Conservation (phyloP, 2,113 vertebrate species). For the Tetraodon nigroviridis region DNA sequence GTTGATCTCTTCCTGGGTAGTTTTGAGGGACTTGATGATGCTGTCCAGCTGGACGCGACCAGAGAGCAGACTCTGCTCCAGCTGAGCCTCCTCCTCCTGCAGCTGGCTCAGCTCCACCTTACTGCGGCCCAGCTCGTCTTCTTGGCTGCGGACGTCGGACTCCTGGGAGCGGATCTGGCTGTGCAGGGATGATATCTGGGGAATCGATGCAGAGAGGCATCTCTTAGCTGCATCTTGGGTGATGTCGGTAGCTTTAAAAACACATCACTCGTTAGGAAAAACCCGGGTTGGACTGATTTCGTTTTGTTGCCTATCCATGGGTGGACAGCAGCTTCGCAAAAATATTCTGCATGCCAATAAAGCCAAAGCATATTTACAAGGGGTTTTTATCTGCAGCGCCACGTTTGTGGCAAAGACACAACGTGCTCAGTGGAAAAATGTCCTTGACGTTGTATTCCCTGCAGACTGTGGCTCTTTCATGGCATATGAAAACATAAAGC, state of each 20-base stretch:
- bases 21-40: slow-evolving; percentile 87
- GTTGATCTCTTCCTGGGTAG: slow-evolving; percentile 91
- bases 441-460: neutral
- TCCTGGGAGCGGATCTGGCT: slow-evolving; percentile 91
- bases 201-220: neutral
- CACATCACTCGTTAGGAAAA: neutral
- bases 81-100: slow-evolving; percentile 88
- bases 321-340: neutral
- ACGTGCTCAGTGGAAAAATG: neutral
- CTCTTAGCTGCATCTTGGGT: neutral
- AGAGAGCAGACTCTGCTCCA: slow-evolving; percentile 87
- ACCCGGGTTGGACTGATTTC: neutral
- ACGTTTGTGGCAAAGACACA: neutral
- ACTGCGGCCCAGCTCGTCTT: slow-evolving; percentile 84
- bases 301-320: neutral
- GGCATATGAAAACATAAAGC: too few species aligned
- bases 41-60: slow-evolving; percentile 88
- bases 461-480: too few species aligned
- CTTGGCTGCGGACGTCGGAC: slow-evolving; percentile 81
- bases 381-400: neutral
- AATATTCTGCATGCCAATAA: neutral
- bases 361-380: neutral
- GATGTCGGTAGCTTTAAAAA: neutral
- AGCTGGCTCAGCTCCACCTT: slow-evolving; percentile 84
- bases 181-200: slow-evolving; percentile 89